These are phyloP conservation scores for Ridgeia piscesae DNA, from an alignment of 1,140 invertebrate genomes.

Conservation along the genomic window DNA sequence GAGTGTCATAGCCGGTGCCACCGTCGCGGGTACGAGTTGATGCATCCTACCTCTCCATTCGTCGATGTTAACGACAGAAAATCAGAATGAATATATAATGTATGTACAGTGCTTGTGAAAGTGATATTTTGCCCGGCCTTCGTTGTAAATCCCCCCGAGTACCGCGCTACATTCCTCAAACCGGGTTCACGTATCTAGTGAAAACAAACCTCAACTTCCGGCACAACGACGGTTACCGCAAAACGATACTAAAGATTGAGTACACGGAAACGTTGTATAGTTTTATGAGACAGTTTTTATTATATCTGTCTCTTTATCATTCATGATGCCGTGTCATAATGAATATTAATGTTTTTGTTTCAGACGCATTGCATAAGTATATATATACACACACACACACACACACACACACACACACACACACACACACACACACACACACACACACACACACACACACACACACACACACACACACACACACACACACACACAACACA, in stretches of 20 bases:
- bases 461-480: too few species aligned
- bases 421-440: too few species aligned
- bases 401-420: too few species aligned
- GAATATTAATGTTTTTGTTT: too few species aligned
- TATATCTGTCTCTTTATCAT: too few species aligned
- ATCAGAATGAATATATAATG: neutral
- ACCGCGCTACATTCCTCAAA: neutral
- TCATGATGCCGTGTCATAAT: too few species aligned
- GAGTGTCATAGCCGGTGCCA: neutral
- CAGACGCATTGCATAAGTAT: too few species aligned
- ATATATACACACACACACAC: too few species aligned
- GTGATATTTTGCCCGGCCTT: neutral
- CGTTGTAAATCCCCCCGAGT: neutral
- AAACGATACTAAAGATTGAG: neutral
- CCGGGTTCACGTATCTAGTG: neutral
- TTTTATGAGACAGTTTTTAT: too few species aligned
- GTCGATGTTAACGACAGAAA: neutral
- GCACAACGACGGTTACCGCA: neutral
- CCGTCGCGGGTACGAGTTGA: neutral
- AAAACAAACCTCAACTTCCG: conserved; percentile 1
- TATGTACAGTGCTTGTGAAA: neutral
- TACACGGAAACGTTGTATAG: neutral
- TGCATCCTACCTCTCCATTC: neutral
- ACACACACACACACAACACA: too few species aligned
- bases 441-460: too few species aligned